Base-by-base conservation (phyloP, 2,888 invertebrate species). In the Eulithis prunata region DNA sequence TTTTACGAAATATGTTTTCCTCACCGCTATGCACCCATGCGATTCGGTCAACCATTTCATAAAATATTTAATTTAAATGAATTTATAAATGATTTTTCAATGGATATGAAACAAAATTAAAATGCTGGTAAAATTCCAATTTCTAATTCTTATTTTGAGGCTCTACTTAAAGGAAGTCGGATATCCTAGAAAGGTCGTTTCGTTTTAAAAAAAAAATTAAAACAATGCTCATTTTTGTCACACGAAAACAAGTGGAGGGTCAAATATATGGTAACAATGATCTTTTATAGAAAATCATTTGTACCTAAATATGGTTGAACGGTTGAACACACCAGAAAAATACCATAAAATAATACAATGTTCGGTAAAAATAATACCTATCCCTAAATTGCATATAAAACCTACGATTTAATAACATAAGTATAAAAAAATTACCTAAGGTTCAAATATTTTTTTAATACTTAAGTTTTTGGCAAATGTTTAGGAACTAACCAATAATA, bases 151-250 rank as follows among this genome's bases (percentile, higher is more conserved):
- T 13, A 57, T 51, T 61, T 61, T 57, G 60, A 64, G 60, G 61
- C 64, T 61, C 21, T 54, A 45, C 55, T 69, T 14, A 28, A 87
- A 90, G 90, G 90, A 90, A 90, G 88, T 90, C 90, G 90, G 71
- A 74, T 86, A 85, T 68, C 64, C 86, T 65, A 72, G 89, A 89
- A 10, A 10, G 10, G 41, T 92, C 92, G 92, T 91, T 90, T 91
- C 91, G 90, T 78, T 78, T 78, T 66, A 75, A 21, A 77, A 74
- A 68, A 79, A 81, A 77, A 80, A 81, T 77, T 87, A 86, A 78
- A 82, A 83, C 87, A 90, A 90, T 89, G 90, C 91, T 90, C 89
- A 76, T 80, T 81, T 83, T 76, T 84, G 32, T 59, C 81, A 80
- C 84, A 78, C 81, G 70, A 75, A 71, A 81, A 82, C 76, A 78